phyloP scores from a whole-genome alignment of 2,113 vertebrate species.

The Callopanchax toddi region DNA sequence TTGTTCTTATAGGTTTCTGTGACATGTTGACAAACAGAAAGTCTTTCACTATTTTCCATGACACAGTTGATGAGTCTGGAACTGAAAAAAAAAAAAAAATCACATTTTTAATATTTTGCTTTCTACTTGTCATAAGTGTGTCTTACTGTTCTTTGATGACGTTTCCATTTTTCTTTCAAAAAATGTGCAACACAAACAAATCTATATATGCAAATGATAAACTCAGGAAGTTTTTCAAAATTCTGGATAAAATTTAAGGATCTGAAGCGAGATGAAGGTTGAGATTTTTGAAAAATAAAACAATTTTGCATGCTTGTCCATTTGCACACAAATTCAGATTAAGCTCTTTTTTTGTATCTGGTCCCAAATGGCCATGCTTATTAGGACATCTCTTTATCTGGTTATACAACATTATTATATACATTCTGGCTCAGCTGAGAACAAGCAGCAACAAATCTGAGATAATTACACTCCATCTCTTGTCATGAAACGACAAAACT shows the following conservation, averaged over 20 bases:
- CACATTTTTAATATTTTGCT: not conserved
- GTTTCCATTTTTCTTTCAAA: not conserved
- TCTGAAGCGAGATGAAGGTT: too few relatives aligned
- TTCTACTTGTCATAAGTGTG: not conserved
- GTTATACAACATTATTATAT: not conserved
- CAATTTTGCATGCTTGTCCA: not conserved
- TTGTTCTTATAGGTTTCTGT: too few relatives aligned
- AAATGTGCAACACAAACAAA: not conserved
- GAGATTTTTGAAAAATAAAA: not conserved
- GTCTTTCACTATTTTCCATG: too few relatives aligned
- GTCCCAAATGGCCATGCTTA: not conserved
- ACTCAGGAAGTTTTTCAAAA: not conserved
- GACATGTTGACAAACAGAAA: too few relatives aligned
- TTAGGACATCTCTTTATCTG: not conserved
- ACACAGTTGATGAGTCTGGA: not conserved
- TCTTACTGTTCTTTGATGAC: not conserved
- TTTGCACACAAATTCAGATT: not conserved
- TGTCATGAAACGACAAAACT: not conserved
- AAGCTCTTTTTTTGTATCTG: not conserved
- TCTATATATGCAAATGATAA: not conserved
- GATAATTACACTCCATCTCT: conserved; percentile 2
- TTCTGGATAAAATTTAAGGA: too few relatives aligned
- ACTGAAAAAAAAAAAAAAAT: not conserved
- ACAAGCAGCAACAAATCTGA: not conserved
- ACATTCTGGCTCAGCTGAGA: not conserved